These are phyloP conservation scores for Nibea albiflora DNA, from an alignment of 2,113 vertebrate species.

Conservation along the genomic window DNA sequence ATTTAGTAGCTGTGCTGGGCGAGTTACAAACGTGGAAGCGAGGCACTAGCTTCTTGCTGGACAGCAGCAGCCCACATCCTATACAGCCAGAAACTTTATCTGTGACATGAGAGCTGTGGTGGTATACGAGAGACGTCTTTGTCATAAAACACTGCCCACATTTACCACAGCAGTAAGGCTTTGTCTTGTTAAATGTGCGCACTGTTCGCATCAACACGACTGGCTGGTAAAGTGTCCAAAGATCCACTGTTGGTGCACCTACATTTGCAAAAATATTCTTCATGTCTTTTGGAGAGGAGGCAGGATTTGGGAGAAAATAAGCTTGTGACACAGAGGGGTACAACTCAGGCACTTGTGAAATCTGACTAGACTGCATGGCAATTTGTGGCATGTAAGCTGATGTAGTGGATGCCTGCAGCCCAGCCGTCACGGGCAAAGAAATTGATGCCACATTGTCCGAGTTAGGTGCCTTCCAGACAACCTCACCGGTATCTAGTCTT, in stretches of 20 bases:
- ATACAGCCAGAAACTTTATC: conserved; percentile 76
- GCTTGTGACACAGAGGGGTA: conserved; percentile 6
- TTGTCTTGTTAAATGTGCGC: conserved; percentile 41
- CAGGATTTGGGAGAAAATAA: conserved; percentile 24
- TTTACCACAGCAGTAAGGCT: conserved; percentile 68
- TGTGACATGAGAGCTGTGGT: conserved; percentile 63
- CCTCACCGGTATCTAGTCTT: conserved; percentile 60
- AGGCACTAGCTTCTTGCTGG: conserved; percentile 71
- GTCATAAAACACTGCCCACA: conserved; percentile 71
- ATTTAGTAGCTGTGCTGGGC: conserved; percentile 42
- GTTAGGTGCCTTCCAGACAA: conserved; percentile 53
- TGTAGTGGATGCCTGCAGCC: conserved; percentile 1
- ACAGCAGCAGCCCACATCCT: conserved; percentile 78
- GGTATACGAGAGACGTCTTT: conserved; percentile 59
- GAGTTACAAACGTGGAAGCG: conserved; percentile 74
- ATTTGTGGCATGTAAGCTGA: conserved; percentile 12
- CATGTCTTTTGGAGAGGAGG: neutral
- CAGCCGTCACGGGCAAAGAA: conserved; percentile 5
- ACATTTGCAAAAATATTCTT: conserved; percentile 52
- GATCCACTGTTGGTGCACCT: conserved; percentile 74
- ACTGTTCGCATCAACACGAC: conserved; percentile 67
- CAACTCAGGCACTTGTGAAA: conserved; percentile 56
- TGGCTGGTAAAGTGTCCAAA: conserved; percentile 80
- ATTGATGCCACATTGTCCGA: neutral
- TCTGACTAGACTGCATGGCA: neutral